Percentiles rank a stretch among this genome's conserved stretches.
Conservation (phyloP, 2,888 invertebrate species). For the Erebia ligea region DNA sequence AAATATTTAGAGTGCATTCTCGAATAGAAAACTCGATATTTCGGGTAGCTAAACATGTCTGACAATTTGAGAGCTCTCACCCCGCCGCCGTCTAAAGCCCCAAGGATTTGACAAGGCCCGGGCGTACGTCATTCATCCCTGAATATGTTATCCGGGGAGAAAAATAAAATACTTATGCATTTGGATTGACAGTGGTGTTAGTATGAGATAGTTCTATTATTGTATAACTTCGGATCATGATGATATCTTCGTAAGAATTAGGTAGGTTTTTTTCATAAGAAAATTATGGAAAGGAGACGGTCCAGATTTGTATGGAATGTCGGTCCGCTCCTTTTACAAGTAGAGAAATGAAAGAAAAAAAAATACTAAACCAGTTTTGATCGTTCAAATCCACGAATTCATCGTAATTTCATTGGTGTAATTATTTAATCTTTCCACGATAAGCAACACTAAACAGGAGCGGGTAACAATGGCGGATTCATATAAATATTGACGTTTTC, state of each 20-base stretch:
- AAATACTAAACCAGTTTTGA: too few relatives aligned
- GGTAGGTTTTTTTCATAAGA: too few relatives aligned
- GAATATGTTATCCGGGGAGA: slow-evolving; percentile 17
- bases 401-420: too few relatives aligned
- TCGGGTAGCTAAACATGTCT: slow-evolving; percentile 19
- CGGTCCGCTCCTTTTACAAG: too few relatives aligned
- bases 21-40: slow-evolving; percentile 13
- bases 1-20: slow-evolving; percentile 12
- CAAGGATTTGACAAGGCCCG: slow-evolving; percentile 19
- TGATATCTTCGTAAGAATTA: neutral
- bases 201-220: neutral
- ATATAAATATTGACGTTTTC: too few relatives aligned
- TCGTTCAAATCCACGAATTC: too few relatives aligned
- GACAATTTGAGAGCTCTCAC: slow-evolving; percentile 25
- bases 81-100: slow-evolving; percentile 21
- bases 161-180: slow-evolving; percentile 17
- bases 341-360: too few relatives aligned
- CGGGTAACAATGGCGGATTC: too few relatives aligned
- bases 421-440: too few relatives aligned
- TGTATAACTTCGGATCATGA: neutral
- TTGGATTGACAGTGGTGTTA: slow-evolving; percentile 2
- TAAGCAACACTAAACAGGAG: too few relatives aligned
- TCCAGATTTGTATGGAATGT: too few relatives aligned
- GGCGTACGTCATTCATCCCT: slow-evolving; percentile 17
- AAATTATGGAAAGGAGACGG: too few relatives aligned